Conservation (phyloP, 2,888 invertebrate genomes). For the Prosapia bicincta region DNA sequence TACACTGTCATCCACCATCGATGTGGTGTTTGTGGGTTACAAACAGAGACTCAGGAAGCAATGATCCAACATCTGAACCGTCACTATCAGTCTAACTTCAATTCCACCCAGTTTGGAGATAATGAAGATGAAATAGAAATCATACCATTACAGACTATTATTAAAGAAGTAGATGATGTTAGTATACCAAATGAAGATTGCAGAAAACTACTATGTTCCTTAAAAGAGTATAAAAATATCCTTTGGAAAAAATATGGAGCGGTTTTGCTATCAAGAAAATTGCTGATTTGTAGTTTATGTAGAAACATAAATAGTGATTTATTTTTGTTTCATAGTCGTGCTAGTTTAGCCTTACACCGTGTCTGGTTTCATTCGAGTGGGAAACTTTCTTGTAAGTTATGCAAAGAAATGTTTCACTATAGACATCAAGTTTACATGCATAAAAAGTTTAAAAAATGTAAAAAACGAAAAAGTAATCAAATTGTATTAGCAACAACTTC, state of each 20-base stretch:
- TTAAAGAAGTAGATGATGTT: neutral
- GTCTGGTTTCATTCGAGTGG: slow-evolving; percentile 6
- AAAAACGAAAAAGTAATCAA: neutral
- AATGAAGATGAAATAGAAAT: slow-evolving; percentile 6
- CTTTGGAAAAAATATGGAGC: slow-evolving; percentile 11
- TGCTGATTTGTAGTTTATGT: slow-evolving; percentile 8
- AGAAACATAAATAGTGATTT: neutral
- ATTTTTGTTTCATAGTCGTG: neutral
- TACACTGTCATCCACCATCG: neutral
- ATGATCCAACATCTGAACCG: slow-evolving; percentile 14
- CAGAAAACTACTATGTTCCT: neutral
- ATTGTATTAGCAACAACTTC: neutral
- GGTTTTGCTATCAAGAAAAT: neutral
- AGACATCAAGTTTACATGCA: slow-evolving; percentile 16
- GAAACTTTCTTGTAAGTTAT: slow-evolving; percentile 8
- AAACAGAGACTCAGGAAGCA: neutral
- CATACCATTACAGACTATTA: slow-evolving; percentile 16
- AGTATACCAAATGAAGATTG: neutral
- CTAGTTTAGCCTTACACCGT: slow-evolving; percentile 9
- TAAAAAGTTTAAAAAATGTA: neutral
- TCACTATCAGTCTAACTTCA: slow-evolving; percentile 7
- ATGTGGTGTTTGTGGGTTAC: slow-evolving; percentile 15
- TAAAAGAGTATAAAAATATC: neutral
- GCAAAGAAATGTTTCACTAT: slow-evolving; percentile 7
- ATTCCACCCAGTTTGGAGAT: neutral